These are phyloP conservation scores for Percopsis omiscomaycus DNA, from an alignment of 2,797 vertebrate genomes.

Conservation along the genomic window DNA sequence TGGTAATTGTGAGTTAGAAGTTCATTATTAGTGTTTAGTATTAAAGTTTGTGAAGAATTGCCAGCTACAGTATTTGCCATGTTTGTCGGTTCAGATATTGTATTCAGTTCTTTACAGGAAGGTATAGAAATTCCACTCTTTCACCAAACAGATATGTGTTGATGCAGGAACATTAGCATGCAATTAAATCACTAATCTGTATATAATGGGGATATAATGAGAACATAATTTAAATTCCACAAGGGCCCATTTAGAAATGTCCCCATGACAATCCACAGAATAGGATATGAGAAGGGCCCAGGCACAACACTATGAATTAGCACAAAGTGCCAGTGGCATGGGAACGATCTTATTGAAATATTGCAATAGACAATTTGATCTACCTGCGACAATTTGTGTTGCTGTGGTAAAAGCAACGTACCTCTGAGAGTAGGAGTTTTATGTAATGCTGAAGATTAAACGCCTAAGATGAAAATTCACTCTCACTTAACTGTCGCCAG, in stretches of 20 bases:
- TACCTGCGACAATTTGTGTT: conserved; percentile 2
- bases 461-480: neutral
- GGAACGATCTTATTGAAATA: conserved; percentile 18
- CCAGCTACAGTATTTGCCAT: neutral
- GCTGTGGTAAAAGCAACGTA: neutral
- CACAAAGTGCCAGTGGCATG: conserved; percentile 10
- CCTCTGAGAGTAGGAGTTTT: neutral
- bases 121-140: neutral
- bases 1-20: conserved; percentile 38
- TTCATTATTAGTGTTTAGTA: too few relatives aligned
- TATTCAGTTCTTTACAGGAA: too few relatives aligned
- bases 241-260: conserved; percentile 18
- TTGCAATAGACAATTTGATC: neutral
- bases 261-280: conserved; percentile 5
- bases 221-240: conserved; percentile 20
- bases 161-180: conserved; percentile 9
- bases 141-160: conserved; percentile 5
- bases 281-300: neutral
- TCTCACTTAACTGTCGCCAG: conserved; percentile 1
- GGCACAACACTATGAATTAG: neutral
- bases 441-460: neutral
- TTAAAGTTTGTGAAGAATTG: conserved; percentile 3
- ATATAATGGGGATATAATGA: conserved; percentile 12
- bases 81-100: too few relatives aligned
- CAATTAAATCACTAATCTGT: conserved; percentile 13